Evolutionary conservation across 2,888 invertebrate genomes (phyloP).

Genomic region (Protonemura montana): DNA sequence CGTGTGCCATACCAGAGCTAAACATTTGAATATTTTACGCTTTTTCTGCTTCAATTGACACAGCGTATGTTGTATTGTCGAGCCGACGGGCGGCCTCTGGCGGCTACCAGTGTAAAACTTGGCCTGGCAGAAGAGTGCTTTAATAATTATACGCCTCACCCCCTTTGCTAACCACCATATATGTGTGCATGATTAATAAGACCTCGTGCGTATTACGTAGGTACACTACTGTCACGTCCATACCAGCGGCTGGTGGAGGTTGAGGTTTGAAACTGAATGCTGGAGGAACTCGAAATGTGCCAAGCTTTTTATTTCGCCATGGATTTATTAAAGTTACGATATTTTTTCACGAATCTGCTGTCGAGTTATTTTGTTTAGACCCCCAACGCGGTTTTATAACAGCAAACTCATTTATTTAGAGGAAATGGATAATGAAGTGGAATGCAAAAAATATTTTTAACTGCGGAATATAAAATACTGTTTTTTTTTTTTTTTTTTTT

Average conservation of each 20-base stretch:
- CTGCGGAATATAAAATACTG: neutral
- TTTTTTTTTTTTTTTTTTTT: too few relatives aligned
- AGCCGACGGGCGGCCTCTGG: neutral
- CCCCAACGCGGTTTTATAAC: neutral
- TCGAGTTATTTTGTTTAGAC: neutral
- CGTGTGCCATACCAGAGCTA: neutral
- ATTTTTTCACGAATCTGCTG: neutral
- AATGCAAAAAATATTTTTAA: neutral
- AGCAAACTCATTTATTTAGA: neutral
- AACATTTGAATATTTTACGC: conserved; percentile 7
- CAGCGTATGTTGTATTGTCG: neutral
- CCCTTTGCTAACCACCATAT: too few relatives aligned
- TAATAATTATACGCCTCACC: too few relatives aligned
- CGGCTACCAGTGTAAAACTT: neutral
- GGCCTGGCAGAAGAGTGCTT: too few relatives aligned
- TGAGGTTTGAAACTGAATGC: neutral
- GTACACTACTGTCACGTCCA: neutral
- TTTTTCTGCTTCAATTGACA: neutral
- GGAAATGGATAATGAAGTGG: neutral
- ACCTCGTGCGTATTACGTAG: neutral
- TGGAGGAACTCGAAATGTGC: neutral
- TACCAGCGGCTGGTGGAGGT: neutral
- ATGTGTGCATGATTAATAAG: neutral
- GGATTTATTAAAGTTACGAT: neutral
- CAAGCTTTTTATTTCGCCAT: neutral